phyloP scores from a whole-genome alignment of 2,888 invertebrate species.

The Atrina japonica region DNA sequence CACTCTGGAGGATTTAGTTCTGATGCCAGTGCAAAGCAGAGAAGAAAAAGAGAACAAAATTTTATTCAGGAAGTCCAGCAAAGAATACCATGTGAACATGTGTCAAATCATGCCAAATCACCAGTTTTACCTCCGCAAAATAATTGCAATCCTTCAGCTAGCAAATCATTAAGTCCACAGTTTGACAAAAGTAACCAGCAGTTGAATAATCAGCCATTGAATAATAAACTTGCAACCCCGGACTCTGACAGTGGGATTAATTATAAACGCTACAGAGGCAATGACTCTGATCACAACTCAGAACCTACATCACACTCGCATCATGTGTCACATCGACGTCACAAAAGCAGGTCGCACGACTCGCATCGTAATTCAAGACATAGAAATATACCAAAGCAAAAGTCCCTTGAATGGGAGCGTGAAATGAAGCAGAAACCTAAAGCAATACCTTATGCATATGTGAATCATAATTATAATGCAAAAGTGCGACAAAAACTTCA shows the following conservation, averaged over 20 bases:
- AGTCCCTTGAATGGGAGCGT: conserved; percentile 74
- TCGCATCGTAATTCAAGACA: conserved; percentile 59
- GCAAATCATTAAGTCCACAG: conserved; percentile 22
- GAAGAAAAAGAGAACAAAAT: conserved; percentile 54
- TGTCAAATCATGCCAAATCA: conserved; percentile 28
- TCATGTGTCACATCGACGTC: conserved; percentile 61
- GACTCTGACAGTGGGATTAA: conserved; percentile 69
- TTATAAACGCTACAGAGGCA: conserved; percentile 51
- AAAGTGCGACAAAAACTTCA: conserved; percentile 72
- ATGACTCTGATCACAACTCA: conserved; percentile 75
- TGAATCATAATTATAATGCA: conserved; percentile 74
- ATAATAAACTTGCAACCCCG: conserved; percentile 50
- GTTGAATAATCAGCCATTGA: conserved; percentile 4
- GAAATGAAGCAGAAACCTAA: conserved; percentile 58
- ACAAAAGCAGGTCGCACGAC: conserved; percentile 55
- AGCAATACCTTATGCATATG: conserved; percentile 73
- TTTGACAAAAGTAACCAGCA: conserved; percentile 16
- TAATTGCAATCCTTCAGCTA: conserved; percentile 25
- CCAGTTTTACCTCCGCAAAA: conserved; percentile 26
- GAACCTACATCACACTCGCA: conserved; percentile 66
- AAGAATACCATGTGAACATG: conserved; percentile 53
- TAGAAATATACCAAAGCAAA: conserved; percentile 66
- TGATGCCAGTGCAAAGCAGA: conserved; percentile 63
- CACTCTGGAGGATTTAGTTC: conserved; percentile 65
- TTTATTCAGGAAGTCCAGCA: conserved; percentile 64